Evolutionary conservation across 2,113 vertebrate species (phyloP).

Genomic region (Acanthisitta chloris): DNA sequence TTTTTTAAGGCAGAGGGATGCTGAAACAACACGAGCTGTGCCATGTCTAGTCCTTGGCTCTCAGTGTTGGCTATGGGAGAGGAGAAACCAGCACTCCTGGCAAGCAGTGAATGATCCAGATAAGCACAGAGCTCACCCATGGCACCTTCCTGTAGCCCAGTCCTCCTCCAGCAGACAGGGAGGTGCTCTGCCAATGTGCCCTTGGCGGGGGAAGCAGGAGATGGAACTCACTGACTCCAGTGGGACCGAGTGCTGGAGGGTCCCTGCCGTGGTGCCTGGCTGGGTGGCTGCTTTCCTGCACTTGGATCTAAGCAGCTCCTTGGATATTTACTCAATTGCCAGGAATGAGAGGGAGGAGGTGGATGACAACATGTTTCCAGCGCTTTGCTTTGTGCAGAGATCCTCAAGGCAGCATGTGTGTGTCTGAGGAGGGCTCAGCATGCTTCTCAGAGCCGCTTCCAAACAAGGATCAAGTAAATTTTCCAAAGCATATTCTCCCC

Average conservation of each 20-base stretch:
- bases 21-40: constrained; percentile 41
- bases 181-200: rapidly evolving
- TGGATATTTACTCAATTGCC: background rate
- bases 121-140: rapidly evolving
- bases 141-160: background rate
- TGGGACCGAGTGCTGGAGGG: rapidly evolving
- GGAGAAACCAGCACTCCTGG: background rate
- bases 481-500: constrained; percentile 62
- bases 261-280: background rate
- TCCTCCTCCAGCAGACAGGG: background rate
- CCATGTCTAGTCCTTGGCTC: constrained; percentile 24
- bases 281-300: background rate
- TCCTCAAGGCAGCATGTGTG: constrained; percentile 38
- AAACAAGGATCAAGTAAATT: constrained; percentile 59
- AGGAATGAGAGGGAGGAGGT: constrained; percentile 34
- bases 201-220: background rate
- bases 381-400: constrained; percentile 1
- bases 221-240: background rate
- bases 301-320: background rate
- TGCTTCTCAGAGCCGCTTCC: constrained; percentile 26
- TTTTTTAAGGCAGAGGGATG: constrained; percentile 33
- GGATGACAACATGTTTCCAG: constrained; percentile 41
- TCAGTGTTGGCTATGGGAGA: background rate
- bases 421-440: background rate
- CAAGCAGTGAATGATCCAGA: background rate